phyloP scores from a whole-genome alignment of 2,113 vertebrate species.

The Perca flavescens region DNA sequence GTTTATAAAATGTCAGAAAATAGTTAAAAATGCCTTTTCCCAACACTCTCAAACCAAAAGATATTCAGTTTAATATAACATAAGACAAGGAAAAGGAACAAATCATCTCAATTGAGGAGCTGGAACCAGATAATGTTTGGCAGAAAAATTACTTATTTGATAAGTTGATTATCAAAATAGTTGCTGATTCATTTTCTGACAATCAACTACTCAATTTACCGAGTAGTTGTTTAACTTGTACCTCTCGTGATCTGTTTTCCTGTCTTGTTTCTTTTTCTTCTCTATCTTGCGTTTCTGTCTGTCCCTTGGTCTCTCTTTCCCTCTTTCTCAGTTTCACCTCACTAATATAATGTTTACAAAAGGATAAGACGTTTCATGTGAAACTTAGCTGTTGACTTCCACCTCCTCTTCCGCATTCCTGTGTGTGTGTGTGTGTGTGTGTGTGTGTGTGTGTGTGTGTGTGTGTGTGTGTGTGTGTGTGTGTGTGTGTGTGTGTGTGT shows the following conservation, averaged over 20 bases:
- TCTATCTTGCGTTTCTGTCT: not conserved
- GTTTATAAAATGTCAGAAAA: not conserved
- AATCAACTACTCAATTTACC: not conserved
- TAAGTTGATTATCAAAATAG: not conserved
- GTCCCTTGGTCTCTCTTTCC: not conserved
- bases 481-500: slow-evolving; percentile 19
- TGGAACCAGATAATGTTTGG: not conserved
- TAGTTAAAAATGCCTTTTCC: not conserved
- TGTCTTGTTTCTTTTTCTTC: not conserved
- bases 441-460: slow-evolving; percentile 13
- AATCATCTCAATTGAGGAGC: not conserved
- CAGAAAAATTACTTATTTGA: not conserved
- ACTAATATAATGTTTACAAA: slow-evolving; percentile 62
- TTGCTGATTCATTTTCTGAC: not conserved
- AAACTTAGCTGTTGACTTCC: slow-evolving; percentile 63
- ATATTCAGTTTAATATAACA: not conserved
- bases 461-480: slow-evolving; percentile 9
- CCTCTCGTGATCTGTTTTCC: not conserved
- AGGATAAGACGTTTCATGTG: slow-evolving; percentile 75
- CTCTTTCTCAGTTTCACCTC: slow-evolving; percentile 26
- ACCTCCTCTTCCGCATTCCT: slow-evolving; percentile 73
- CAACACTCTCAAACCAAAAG: not conserved
- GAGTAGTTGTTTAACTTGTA: not conserved
- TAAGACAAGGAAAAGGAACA: not conserved
- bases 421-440: slow-evolving; percentile 8